Evolutionary conservation across 2,113 vertebrate species (phyloP).

Genomic region (Pedetes capensis): DNA sequence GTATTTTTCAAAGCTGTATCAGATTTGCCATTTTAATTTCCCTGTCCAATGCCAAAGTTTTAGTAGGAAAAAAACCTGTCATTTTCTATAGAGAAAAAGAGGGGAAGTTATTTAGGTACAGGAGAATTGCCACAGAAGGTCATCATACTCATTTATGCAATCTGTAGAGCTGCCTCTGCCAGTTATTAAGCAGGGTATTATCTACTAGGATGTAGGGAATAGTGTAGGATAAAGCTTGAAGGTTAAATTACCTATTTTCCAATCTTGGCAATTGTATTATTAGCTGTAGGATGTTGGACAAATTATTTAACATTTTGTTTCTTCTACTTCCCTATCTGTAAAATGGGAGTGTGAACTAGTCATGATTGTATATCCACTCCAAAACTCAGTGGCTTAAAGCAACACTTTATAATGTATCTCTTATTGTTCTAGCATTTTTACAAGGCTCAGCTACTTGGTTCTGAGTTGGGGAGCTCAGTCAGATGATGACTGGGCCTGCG

Average conservation of each 20-base stretch:
- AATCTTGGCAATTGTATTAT: background rate
- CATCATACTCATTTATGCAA: background rate
- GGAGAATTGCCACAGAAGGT: constrained; percentile 3
- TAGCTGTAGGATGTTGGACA: background rate
- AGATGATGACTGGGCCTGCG: background rate
- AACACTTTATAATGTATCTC: background rate
- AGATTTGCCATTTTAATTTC: constrained; percentile 75
- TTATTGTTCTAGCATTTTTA: background rate
- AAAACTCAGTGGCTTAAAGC: background rate
- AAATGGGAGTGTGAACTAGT: background rate
- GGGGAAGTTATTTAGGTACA: background rate
- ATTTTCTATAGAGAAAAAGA: background rate
- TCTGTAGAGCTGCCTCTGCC: background rate
- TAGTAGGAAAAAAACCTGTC: background rate
- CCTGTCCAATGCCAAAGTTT: constrained; percentile 20
- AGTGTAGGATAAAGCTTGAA: background rate
- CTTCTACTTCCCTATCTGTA: background rate
- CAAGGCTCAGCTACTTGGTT: background rate
- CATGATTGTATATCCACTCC: background rate
- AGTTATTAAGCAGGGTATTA: background rate
- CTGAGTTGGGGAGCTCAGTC: background rate
- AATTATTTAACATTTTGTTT: background rate
- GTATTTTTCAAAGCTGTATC: constrained; percentile 67
- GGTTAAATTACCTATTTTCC: background rate
- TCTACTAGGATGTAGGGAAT: background rate